A percentile compares a stretch with the other conserved stretches of the same genome.
Evolutionary conservation across 2,113 vertebrate species (phyloP).

Genomic region (Indri indri): DNA sequence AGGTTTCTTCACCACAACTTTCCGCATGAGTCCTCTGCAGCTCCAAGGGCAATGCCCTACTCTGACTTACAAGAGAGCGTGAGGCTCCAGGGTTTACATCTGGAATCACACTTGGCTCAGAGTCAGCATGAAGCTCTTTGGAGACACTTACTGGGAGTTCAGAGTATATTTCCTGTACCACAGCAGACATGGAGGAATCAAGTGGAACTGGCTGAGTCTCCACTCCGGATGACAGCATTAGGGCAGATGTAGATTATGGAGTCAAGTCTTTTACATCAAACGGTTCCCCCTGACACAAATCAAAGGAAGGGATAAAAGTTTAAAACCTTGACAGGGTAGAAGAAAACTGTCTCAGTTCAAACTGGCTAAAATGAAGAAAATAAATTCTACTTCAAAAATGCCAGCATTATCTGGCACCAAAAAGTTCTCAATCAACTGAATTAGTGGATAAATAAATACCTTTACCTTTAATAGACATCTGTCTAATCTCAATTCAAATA

Average conservation of each 20-base stretch:
- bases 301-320: conserved; percentile 73
- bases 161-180: conserved; percentile 66
- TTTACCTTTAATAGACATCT: background rate
- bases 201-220: conserved; percentile 71
- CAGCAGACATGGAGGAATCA: conserved; percentile 73
- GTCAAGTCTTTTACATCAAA: conserved; percentile 68
- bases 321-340: conserved; percentile 50
- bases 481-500: conserved; percentile 11
- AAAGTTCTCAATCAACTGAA: background rate
- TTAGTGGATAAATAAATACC: conserved; percentile 1
- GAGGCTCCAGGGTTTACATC: conserved; percentile 53
- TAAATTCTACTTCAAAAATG: conserved; percentile 47
- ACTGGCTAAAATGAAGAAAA: conserved; percentile 9
- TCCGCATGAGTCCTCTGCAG: conserved; percentile 39
- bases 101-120: conserved; percentile 41
- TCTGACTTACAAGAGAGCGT: background rate
- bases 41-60: conserved; percentile 47
- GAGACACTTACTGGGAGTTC: conserved; percentile 69
- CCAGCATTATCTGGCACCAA: background rate
- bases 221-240: conserved; percentile 83
- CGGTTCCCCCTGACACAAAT: conserved; percentile 75
- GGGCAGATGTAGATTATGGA: conserved; percentile 58
- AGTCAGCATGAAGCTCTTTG: conserved; percentile 57
- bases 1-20: conserved; percentile 35
- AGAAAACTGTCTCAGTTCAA: conserved; percentile 40